Conservation (phyloP, 2,888 invertebrate species). For the Habrosyne pyritoides region DNA sequence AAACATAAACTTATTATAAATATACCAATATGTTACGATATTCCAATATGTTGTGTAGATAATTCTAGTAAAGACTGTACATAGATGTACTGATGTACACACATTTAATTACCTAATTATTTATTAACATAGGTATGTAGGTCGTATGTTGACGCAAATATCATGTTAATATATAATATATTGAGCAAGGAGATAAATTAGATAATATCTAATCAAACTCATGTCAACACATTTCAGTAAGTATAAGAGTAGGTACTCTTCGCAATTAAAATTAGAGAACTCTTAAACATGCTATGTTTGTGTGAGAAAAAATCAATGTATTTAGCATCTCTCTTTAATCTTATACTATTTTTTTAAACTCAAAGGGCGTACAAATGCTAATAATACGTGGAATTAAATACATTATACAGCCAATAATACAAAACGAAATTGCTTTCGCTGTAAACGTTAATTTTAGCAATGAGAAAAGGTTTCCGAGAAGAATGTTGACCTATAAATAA, state of each 20-base stretch:
- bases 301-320: no score
- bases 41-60: no score
- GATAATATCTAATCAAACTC: conserved; percentile 23
- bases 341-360: no score
- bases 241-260: no score
- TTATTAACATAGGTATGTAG: background rate
- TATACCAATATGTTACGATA: no score
- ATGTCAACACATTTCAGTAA: conserved; percentile 11
- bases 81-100: background rate
- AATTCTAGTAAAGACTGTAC: background rate
- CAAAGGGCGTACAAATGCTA: background rate
- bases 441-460: background rate
- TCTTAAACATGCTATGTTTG: no score
- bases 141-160: conserved; percentile 9
- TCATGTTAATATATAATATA: conserved; percentile 15
- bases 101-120: conserved; percentile 3
- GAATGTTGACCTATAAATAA: background rate
- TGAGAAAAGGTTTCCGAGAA: background rate
- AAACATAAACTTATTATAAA: no score
- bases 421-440: background rate
- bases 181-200: conserved; percentile 21
- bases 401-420: background rate
- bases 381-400: background rate
- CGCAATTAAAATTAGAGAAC: no score
- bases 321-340: no score